Base-by-base conservation (phyloP, 2,113 vertebrate genomes). In the Todiramphus chloris region DNA sequence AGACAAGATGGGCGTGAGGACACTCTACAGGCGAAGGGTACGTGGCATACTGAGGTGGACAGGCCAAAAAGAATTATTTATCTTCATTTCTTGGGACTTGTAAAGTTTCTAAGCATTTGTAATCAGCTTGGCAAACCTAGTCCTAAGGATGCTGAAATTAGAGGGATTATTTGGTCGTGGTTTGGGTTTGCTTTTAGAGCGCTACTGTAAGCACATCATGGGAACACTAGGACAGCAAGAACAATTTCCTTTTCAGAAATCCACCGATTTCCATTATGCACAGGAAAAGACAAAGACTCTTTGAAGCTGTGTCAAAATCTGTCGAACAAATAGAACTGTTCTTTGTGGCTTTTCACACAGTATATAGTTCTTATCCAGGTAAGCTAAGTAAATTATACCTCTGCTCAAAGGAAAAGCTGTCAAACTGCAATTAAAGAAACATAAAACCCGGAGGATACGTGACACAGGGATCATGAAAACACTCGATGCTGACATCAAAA, bases 1-100 rank as follows among this genome's bases (percentile, higher is more conserved):
- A 20, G 37, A 11, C 19, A 16, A 23, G 39, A 1, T 17, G 2
- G 76, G 35, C 4, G 1, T 2, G 5, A 50, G 1, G 31, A 30
- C 21, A 67, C 8, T 0, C 6, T 1, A 20, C 16, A 70, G 3
- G 7, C 10, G 16, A 46, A 81, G 8, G 16, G 4, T 3, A 27
- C 8, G 43, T 6, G 35, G 18, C 18, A 33, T 6, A 28, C 31
- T 58, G 16, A 56, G 4, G 19, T 8, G 6, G 39, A 27, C 3
- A 44, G 19, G 44, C 15, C 7, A 39, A 41, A 55, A 66, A n/a
- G 2, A 24, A 43, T 25, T 3, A 6, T 12, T 51, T 25, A 14
- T 6, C 12, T 16, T 24, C 3, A 69, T 18, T 74, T 30, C 17
- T 16, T 21, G 15, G 8, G n/a, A 30, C 19, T 59, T 68, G 14